Base-by-base conservation (phyloP, 2,797 vertebrate species). In the Esox lucius region DNA sequence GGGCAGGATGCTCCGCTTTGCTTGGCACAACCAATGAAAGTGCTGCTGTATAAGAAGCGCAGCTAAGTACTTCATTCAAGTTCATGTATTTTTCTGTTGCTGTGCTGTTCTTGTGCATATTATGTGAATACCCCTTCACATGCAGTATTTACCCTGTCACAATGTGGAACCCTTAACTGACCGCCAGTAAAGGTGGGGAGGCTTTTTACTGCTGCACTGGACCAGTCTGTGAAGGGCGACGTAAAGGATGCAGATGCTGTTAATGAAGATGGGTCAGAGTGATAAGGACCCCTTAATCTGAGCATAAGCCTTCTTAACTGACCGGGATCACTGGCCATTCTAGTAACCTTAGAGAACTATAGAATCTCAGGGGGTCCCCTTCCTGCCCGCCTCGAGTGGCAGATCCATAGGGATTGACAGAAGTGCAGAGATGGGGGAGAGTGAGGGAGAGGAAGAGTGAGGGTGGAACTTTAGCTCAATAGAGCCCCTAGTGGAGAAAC, bases 401-500 rank as follows among this genome's bases (percentile, higher is more conserved):
- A 46, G 42, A 46, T 46, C 42, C 2, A 46, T 46, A 46, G 8
- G 42, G 42, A 8, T 46, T 46, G 11, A 16, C 22, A 56, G 64
- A 24, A 81, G 77, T n/a, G 42, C 19, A 76, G 48, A 81, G 64
- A 65, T 24, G 67, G 8, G 16, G 53, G 68, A 51, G 35, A 8
- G 46, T 26, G 24, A 15, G 5, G 28, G 24, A 28, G 2, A 53
- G 26, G 28, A 6, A 48, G 67, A 46, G 35, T 22, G n/a, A 11
- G 35, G 22, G 51, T 2, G 28, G 82, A 78, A 79, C 48, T 56
- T 79, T 84, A 86, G 86, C 80, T 86, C 85, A 84, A 75, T 59
- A 75, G 78, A 81, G 79, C 90, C 88, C 87, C 92, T 90, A 85
- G 91, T 92, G 92, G 90, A 68, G 42, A 19, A 6, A 76, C 65